Evolutionary conservation across 2,888 invertebrate species (phyloP).

Genomic region (Drosophila tanythrix): DNA sequence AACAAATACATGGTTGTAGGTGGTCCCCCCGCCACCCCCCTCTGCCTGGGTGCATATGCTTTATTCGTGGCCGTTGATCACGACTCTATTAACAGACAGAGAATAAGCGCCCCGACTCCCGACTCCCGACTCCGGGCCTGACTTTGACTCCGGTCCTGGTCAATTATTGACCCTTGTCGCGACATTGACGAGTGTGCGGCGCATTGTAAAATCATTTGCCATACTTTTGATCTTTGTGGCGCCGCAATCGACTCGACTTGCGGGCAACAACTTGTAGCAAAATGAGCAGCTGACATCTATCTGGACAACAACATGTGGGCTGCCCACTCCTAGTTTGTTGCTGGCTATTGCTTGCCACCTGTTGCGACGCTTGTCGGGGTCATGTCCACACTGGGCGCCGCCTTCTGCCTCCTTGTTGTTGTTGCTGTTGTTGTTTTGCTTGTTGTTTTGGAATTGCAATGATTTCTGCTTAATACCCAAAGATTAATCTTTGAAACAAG

Average conservation of each 20-base stretch:
- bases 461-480: constrained; percentile 44
- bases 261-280: constrained; percentile 11
- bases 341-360: constrained; percentile 56
- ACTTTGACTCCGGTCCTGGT: constrained; percentile 31
- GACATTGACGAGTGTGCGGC: constrained; percentile 70
- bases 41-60: constrained; percentile 24
- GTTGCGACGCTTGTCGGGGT: constrained; percentile 67
- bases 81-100: constrained; percentile 77
- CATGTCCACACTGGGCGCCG: constrained; percentile 64
- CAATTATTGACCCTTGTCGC: constrained; percentile 60
- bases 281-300: constrained; percentile 60
- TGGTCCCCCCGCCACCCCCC: constrained; percentile 30
- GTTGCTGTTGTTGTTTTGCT: constrained; percentile 10
- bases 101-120: constrained; percentile 8
- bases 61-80: constrained; percentile 80
- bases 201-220: constrained; percentile 52
- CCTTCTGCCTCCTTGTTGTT: constrained; percentile 19
- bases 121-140: background rate
- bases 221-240: constrained; percentile 46
- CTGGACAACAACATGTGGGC: constrained; percentile 43
- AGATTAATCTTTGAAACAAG: constrained; percentile 34
- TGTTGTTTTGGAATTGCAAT: constrained; percentile 9
- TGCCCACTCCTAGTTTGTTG: constrained; percentile 22
- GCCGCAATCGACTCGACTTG: constrained; percentile 18
- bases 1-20: constrained; percentile 61